Percentiles rank a stretch among this genome's conserved stretches.
phyloP scores from a whole-genome alignment of 1,140 invertebrate species.

The Hyles vespertilio region DNA sequence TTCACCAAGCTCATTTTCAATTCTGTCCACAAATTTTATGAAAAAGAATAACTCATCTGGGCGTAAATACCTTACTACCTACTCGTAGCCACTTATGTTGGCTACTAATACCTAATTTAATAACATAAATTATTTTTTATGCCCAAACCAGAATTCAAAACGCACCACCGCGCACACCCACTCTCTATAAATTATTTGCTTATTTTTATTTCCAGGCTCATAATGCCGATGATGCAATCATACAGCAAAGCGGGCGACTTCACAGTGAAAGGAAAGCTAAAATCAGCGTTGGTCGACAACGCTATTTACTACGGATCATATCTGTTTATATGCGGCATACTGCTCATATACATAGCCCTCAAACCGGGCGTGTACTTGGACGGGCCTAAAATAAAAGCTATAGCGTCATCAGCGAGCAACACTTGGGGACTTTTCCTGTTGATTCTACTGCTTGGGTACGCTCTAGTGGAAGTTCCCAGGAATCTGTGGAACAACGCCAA shows the following conservation, averaged over 20 bases:
- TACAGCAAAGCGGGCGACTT: conserved; percentile 99
- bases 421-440: conserved; percentile 99
- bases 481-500: conserved; percentile 91
- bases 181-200: not conserved
- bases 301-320: conserved; percentile 99
- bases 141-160: too few species aligned
- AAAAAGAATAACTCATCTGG: too few species aligned
- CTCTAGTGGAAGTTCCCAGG: conserved; percentile 96
- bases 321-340: conserved; percentile 94
- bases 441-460: conserved; percentile 96
- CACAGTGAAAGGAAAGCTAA: conserved; percentile 94
- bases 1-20: too few species aligned
- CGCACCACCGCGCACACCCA: too few species aligned
- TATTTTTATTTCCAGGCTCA: conserved; percentile 80
- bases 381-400: conserved; percentile 95
- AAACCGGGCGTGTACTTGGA: conserved; percentile 93
- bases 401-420: conserved; percentile 98
- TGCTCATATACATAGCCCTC: conserved; percentile 96
- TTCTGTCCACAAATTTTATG: too few species aligned
- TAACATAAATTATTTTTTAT: too few species aligned
- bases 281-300: conserved; percentile 97
- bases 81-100: too few species aligned
- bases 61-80: too few species aligned
- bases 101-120: too few species aligned
- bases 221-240: conserved; percentile 99